A percentile compares a stretch with the other conserved stretches of the same genome.
These are phyloP conservation scores for Phycodurus eques DNA, from an alignment of 2,113 vertebrate genomes.

Conservation along the genomic window DNA sequence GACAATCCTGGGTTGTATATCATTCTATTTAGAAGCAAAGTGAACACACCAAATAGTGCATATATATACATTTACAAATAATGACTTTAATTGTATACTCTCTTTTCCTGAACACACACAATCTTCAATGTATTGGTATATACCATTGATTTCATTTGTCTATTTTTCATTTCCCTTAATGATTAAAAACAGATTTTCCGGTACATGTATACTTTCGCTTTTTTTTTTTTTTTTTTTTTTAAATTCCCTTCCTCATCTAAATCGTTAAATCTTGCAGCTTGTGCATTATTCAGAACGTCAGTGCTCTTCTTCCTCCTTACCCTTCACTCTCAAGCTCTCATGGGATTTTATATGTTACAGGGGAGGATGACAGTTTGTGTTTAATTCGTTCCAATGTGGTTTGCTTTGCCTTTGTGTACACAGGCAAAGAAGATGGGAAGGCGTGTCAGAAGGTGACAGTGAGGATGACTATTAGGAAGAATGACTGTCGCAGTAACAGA, in stretches of 20 bases:
- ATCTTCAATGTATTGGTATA: neutral
- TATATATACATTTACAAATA: neutral
- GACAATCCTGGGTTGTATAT: neutral
- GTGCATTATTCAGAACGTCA: conserved; percentile 20
- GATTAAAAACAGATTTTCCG: neutral
- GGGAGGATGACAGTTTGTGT: neutral
- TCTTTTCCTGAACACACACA: too few species aligned
- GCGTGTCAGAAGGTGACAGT: conserved; percentile 98
- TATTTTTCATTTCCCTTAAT: too few species aligned
- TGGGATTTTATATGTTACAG: neutral
- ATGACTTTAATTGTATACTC: too few species aligned
- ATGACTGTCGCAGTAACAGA: conserved; percentile 92
- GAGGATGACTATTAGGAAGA: conserved; percentile 98
- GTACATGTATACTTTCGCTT: neutral
- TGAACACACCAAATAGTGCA: neutral
- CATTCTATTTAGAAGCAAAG: neutral
- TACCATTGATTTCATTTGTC: too few species aligned
- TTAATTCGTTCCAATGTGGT: conserved; percentile 2
- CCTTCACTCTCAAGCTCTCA: neutral
- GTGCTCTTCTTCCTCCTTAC: neutral
- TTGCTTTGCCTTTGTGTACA: conserved; percentile 23
- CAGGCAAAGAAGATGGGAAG: conserved; percentile 97
- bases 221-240: neutral
- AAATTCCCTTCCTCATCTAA: neutral
- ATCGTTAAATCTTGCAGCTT: conserved; percentile 4